Percentiles rank a stretch among this genome's conserved stretches.
Evolutionary conservation across 53 echinoderm and acorn worm species (phyloP).

Genomic region (Apostichopus leukothele): DNA sequence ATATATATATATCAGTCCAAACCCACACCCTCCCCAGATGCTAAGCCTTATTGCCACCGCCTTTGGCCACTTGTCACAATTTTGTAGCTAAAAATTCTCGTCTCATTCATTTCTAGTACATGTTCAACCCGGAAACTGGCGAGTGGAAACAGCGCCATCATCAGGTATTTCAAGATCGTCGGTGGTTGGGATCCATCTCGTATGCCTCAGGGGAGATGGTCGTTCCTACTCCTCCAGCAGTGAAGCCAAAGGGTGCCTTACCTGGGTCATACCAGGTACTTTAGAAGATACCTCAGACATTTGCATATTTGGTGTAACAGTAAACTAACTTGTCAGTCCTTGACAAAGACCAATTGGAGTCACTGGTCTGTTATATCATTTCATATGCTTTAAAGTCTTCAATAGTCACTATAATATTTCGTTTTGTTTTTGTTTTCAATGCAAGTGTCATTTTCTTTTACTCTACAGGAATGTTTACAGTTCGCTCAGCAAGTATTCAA

Average conservation of each 20-base stretch:
- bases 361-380: too few relatives aligned
- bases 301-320: too few relatives aligned
- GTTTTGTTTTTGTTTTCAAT: not conserved
- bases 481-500: conserved; percentile 14
- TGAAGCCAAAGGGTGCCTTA: conserved; percentile 72
- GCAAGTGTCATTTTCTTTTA: not conserved
- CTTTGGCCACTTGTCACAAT: too few relatives aligned
- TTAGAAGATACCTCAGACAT: too few relatives aligned
- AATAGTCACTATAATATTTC: too few relatives aligned
- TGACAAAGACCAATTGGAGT: too few relatives aligned
- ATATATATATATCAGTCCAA: too few relatives aligned
- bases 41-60: too few relatives aligned
- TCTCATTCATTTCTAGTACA: conserved; percentile 61
- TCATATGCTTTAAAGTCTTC: too few relatives aligned
- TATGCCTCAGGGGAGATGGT: conserved; percentile 68
- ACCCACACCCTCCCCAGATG: too few relatives aligned
- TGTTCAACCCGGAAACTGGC: conserved; percentile 96
- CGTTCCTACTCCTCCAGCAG: conserved; percentile 63
- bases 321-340: too few relatives aligned
- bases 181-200: conserved; percentile 93
- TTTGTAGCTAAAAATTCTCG: too few relatives aligned
- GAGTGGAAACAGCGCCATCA: conserved; percentile 91
- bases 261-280: conserved; percentile 52
- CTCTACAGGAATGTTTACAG: not conserved
- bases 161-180: conserved; percentile 90